Evolutionary conservation across 2,888 invertebrate species (phyloP).

Genomic region (Cheilosia variabilis): DNA sequence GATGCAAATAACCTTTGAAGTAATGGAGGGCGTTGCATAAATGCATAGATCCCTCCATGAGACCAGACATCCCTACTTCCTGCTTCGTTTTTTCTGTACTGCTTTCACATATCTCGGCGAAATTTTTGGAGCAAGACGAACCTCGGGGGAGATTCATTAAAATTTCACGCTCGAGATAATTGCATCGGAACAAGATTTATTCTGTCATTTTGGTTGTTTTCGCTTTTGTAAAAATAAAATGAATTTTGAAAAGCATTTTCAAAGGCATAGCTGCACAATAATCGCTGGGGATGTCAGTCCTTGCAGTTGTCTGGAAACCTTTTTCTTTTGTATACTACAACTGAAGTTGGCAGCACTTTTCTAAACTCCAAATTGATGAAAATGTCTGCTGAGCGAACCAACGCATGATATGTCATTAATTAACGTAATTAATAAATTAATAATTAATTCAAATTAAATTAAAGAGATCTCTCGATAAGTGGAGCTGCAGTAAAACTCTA

Average conservation of each 20-base stretch:
- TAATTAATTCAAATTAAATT: background rate
- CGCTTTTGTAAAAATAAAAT: background rate
- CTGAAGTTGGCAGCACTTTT: too few relatives aligned
- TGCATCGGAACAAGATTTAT: background rate
- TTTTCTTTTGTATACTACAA: too few relatives aligned
- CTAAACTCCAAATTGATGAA: too few relatives aligned
- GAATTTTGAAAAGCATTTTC: background rate
- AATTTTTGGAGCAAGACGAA: background rate
- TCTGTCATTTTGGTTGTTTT: background rate
- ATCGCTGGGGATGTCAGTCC: too few relatives aligned
- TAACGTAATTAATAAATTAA: too few relatives aligned
- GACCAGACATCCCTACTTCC: background rate
- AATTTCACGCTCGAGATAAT: background rate
- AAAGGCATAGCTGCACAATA: background rate
- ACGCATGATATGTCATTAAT: too few relatives aligned
- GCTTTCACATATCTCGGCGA: background rate
- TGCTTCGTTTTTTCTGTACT: background rate
- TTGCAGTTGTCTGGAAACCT: too few relatives aligned
- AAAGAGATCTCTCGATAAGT: background rate
- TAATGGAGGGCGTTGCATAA: too few relatives aligned
- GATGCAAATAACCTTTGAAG: too few relatives aligned
- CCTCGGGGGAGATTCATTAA: background rate
- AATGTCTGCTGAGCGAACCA: too few relatives aligned
- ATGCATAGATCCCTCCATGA: too few relatives aligned
- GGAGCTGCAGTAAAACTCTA: background rate